Evolutionary conservation across 2,113 vertebrate genomes (phyloP).

Genomic region (Chloroceryle aenea): DNA sequence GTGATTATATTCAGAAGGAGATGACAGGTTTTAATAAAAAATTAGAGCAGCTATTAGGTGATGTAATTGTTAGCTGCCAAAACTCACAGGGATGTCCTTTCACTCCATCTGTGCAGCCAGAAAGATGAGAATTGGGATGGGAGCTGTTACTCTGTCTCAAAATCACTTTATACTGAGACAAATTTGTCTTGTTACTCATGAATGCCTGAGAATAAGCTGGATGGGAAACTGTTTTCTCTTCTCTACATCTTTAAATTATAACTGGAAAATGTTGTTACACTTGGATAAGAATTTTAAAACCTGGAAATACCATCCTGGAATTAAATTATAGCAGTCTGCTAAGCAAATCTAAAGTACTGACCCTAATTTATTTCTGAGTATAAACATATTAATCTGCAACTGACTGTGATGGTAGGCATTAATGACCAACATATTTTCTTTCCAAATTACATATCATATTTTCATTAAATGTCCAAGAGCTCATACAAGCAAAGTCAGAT

Average conservation of each 20-base stretch:
- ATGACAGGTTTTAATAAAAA: not conserved
- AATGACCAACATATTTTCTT: not conserved
- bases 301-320: not conserved
- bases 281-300: not conserved
- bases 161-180: not conserved
- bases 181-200: not conserved
- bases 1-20: not conserved
- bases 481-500: not conserved
- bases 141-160: slow-evolving; percentile 14
- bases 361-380: not conserved
- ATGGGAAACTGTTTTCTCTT: not conserved
- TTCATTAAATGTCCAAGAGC: not conserved
- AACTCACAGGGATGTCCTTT: slow-evolving; percentile 10
- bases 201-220: not conserved
- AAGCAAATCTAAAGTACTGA: not conserved
- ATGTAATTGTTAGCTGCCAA: slow-evolving; percentile 3
- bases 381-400: not conserved
- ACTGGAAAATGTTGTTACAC: not conserved
- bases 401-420: not conserved
- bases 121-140: slow-evolving; percentile 21
- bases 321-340: not conserved
- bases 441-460: not conserved
- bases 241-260: no score
- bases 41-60: not conserved
- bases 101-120: slow-evolving; percentile 13